Percentiles rank a stretch among this genome's conserved stretches.
Conservation (phyloP, 2,888 invertebrate genomes). For the Spisula subtruncata region DNA sequence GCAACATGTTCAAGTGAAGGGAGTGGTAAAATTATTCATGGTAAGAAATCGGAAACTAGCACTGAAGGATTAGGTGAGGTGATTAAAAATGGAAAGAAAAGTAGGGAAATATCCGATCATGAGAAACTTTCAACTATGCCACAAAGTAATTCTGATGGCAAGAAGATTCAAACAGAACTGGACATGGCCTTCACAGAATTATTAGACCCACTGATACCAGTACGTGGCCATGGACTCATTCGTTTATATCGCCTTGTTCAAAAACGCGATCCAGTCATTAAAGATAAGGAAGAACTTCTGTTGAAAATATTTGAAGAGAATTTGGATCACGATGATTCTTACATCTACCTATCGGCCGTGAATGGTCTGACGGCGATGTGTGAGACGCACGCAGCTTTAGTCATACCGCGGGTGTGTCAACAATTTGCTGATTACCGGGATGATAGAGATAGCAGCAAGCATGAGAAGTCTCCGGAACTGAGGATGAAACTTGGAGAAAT, state of each 20-base stretch:
- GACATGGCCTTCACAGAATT: constrained; percentile 90
- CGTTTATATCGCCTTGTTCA: constrained; percentile 92
- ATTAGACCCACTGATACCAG: constrained; percentile 92
- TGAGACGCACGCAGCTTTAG: constrained; percentile 91
- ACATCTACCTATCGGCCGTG: constrained; percentile 93
- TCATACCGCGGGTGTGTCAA: constrained; percentile 91
- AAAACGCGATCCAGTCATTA: constrained; percentile 90
- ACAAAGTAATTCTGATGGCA: not conserved
- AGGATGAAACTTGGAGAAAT: constrained; percentile 94
- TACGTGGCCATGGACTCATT: constrained; percentile 94
- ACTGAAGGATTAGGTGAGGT: not conserved
- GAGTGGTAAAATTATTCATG: not conserved
- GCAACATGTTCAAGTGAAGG: too few species aligned
- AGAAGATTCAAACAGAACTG: constrained; percentile 59
- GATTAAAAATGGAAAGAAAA: not conserved
- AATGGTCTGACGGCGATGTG: constrained; percentile 92
- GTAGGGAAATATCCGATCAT: not conserved
- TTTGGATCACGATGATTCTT: constrained; percentile 93
- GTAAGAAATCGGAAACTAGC: not conserved
- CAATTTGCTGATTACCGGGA: constrained; percentile 89
- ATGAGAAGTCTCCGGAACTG: constrained; percentile 84
- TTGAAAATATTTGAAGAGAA: constrained; percentile 93
- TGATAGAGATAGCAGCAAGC: not conserved
- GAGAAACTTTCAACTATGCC: not conserved
- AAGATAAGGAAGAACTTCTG: constrained; percentile 89